Evolutionary conservation across 37 sponge, comb jelly and placozoan genomes (phyloP).

Genomic region (Crambe crambe): DNA sequence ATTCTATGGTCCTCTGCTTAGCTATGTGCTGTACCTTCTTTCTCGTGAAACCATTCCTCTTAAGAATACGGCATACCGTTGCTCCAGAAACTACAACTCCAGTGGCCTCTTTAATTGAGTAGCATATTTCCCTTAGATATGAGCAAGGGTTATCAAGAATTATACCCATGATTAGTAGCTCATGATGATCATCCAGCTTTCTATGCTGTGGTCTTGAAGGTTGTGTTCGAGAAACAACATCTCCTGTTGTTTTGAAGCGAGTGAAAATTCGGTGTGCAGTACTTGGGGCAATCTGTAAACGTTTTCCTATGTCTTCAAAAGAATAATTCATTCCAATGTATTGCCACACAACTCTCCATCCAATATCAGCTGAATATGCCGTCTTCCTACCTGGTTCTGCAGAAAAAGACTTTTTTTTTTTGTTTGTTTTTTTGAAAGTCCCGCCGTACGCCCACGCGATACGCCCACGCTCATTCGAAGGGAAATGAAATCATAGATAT

Average conservation of each 20-base stretch:
- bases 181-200: conserved; percentile 45
- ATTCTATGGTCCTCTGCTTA: conserved; percentile 29
- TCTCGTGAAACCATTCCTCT: conserved; percentile 39
- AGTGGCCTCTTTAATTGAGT: conserved; percentile 12
- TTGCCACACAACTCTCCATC: conserved; percentile 53
- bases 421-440: too few species aligned
- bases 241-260: conserved; percentile 23
- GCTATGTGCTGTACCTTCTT: conserved; percentile 44
- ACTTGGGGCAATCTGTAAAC: conserved; percentile 29
- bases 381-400: conserved; percentile 32
- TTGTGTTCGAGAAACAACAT: not conserved
- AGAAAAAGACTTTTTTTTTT: not conserved
- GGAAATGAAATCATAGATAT: too few species aligned
- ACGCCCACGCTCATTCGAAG: too few species aligned
- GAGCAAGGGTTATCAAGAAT: conserved; percentile 34
- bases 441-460: not conserved
- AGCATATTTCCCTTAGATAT: conserved; percentile 48
- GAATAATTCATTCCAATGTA: conserved; percentile 24
- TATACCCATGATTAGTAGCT: conserved; percentile 36
- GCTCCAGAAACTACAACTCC: conserved; percentile 22
- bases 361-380: conserved; percentile 32
- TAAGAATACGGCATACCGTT: conserved; percentile 35
- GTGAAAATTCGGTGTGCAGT: conserved; percentile 48
- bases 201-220: not conserved
- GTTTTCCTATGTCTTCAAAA: conserved; percentile 14